Conservation (phyloP, 1,140 invertebrate genomes). For the Homalodisca vitripennis region DNA sequence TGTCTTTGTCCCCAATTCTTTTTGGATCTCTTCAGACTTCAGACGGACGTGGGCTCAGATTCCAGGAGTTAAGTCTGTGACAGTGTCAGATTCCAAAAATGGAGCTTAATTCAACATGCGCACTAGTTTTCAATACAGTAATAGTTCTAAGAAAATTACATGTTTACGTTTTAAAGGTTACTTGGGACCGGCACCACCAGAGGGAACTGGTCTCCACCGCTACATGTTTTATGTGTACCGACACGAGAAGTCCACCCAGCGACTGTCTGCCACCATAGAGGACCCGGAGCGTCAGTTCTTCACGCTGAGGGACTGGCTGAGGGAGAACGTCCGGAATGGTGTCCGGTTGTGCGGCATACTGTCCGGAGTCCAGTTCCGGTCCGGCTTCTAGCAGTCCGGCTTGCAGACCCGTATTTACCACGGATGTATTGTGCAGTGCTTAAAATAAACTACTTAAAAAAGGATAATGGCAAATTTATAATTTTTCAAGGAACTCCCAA, state of each 20-base stretch:
- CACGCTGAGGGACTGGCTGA: not conserved
- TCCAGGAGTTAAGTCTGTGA: not conserved
- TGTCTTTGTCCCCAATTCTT: too few species aligned
- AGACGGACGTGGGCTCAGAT: not conserved
- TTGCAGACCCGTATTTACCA: too few species aligned
- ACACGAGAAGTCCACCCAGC: not conserved
- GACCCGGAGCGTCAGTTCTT: constrained; percentile 3
- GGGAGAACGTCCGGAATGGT: not conserved
- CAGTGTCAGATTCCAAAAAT: not conserved
- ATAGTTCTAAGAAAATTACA: not conserved
- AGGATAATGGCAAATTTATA: too few species aligned
- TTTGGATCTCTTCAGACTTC: not conserved
- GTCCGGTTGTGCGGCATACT: not conserved
- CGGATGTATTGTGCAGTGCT: too few species aligned
- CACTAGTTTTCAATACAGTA: not conserved
- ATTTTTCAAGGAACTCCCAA: too few species aligned
- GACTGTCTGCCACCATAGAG: not conserved
- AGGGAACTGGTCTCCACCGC: constrained; percentile 10
- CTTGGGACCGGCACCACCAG: constrained; percentile 2
- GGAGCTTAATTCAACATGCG: not conserved
- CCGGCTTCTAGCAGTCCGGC: too few species aligned
- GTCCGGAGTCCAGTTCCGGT: constrained; percentile 3
- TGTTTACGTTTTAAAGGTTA: not conserved
- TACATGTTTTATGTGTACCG: constrained; percentile 21
- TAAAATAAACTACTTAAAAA: too few species aligned